Evolutionary conservation across 2,888 invertebrate genomes (phyloP).

Genomic region (Ichneumoninae sp.): DNA sequence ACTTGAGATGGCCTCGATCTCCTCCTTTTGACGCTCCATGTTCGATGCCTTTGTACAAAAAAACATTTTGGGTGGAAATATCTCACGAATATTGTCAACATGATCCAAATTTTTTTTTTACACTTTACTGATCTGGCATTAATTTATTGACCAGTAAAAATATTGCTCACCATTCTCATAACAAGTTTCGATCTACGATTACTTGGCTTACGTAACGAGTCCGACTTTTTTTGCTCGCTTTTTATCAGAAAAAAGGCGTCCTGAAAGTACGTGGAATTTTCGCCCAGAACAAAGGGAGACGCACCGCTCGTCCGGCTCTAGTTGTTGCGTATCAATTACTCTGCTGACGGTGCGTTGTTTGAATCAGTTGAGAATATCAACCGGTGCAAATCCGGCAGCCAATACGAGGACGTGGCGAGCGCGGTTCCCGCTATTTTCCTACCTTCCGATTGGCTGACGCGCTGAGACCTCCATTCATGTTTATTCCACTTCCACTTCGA

Average conservation of each 20-base stretch:
- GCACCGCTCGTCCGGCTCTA: neutral
- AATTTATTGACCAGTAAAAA: neutral
- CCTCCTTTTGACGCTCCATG: conserved; percentile 72
- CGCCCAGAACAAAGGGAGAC: neutral
- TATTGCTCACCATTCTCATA: neutral
- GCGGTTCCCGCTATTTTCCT: neutral
- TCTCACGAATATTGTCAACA: neutral
- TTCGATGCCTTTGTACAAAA: conserved; percentile 29
- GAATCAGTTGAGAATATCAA: neutral
- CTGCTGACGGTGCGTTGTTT: neutral
- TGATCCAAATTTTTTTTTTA: neutral
- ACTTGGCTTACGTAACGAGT: neutral
- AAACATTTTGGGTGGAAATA: neutral
- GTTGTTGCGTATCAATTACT: neutral
- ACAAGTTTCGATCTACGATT: neutral
- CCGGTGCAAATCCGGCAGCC: neutral
- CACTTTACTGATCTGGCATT: no score
- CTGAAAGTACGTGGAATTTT: neutral
- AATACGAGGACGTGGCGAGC: neutral
- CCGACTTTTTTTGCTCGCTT: neutral
- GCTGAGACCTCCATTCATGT: neutral
- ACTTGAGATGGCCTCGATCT: conserved; percentile 71
- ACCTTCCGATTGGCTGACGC: neutral
- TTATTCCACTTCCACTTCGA: neutral
- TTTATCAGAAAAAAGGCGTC: neutral